Evolutionary conservation across 2,888 invertebrate genomes (phyloP).

Genomic region (Sphecodes monilicornis): DNA sequence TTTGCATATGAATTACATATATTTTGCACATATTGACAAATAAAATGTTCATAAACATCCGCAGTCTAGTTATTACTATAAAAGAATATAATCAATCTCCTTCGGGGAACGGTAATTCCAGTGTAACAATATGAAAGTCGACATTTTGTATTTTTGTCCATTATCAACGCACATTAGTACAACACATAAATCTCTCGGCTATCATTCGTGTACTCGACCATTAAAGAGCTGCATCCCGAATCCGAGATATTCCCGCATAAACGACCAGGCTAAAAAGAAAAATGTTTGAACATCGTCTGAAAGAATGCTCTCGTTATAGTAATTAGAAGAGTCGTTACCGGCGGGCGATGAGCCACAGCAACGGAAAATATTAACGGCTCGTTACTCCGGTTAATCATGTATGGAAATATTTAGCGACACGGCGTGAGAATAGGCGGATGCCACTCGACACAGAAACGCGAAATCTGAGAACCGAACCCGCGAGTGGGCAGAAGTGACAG

Average conservation of each 20-base stretch:
- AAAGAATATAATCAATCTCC: no score
- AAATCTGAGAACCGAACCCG: neutral
- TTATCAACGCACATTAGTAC: no score
- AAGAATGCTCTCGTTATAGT: neutral
- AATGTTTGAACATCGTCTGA: neutral
- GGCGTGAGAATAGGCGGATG: neutral
- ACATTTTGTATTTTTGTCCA: neutral
- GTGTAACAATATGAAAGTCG: no score
- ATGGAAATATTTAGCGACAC: slow-evolving; percentile 17
- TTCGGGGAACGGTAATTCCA: no score
- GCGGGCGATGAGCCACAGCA: neutral
- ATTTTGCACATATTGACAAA: no score
- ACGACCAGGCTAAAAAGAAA: neutral
- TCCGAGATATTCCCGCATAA: neutral
- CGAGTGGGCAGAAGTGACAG: neutral
- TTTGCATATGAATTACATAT: no score
- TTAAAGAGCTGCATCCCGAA: neutral
- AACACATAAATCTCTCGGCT: neutral
- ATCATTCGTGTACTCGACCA: neutral
- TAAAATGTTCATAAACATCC: no score
- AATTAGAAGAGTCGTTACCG: neutral
- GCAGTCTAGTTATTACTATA: no score
- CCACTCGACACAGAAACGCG: neutral
- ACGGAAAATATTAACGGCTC: neutral
- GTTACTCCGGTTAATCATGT: slow-evolving; percentile 9